These are phyloP conservation scores for Trematomus loennbergii DNA, from an alignment of 2,113 vertebrate genomes.

Conservation along the genomic window DNA sequence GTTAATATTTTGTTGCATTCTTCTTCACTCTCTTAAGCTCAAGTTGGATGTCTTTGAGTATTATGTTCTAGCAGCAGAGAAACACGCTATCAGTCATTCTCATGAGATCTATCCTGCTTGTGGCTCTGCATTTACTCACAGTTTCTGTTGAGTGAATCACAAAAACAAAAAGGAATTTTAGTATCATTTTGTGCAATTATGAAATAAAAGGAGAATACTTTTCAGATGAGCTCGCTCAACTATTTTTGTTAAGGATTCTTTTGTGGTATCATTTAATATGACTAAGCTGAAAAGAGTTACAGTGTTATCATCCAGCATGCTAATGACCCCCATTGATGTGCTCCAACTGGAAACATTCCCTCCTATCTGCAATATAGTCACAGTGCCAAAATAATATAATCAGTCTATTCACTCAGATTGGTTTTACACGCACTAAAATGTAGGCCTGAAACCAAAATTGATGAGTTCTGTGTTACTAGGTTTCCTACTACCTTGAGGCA, in stretches of 20 bases:
- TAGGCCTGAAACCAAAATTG: conserved; percentile 43
- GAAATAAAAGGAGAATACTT: conserved; percentile 30
- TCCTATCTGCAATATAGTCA: conserved; percentile 21
- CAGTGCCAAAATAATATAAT: conserved; percentile 42
- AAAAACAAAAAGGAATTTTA: neutral
- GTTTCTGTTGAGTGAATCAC: conserved; percentile 33
- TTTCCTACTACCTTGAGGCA: conserved; percentile 22
- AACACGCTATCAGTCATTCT: conserved; percentile 26
- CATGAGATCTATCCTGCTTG: conserved; percentile 17
- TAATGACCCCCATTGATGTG: conserved; percentile 25
- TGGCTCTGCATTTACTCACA: neutral
- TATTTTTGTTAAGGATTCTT: conserved; percentile 42
- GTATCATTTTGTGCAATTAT: conserved; percentile 17
- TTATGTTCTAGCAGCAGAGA: conserved; percentile 30
- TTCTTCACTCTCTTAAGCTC: conserved; percentile 21
- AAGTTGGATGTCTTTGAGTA: conserved; percentile 15
- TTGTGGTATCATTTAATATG: conserved; percentile 12
- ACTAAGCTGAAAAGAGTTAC: conserved; percentile 9
- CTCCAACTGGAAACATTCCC: conserved; percentile 5
- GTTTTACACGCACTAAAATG: conserved; percentile 17
- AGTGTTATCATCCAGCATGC: neutral
- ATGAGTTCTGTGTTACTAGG: conserved; percentile 27
- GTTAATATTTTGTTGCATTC: conserved; percentile 29
- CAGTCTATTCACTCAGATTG: conserved; percentile 20
- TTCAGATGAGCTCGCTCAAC: conserved; percentile 18